Base-by-base conservation (phyloP, 1,140 invertebrate genomes). In the Bombus affinis region DNA sequence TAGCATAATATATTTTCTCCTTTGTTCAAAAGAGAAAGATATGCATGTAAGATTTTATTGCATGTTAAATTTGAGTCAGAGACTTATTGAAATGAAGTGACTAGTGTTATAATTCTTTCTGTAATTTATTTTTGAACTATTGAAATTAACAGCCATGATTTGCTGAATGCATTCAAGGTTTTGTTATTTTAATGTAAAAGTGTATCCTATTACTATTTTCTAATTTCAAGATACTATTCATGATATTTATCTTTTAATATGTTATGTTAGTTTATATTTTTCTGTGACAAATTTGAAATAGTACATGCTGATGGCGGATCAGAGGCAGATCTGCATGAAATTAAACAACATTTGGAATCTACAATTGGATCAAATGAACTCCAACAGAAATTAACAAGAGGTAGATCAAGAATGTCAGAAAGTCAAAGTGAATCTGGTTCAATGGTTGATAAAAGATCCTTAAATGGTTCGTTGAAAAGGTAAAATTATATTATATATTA, bases 331-430 rank as follows among this genome's bases (percentile, higher is more conserved):
- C 94, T 98, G 68, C 96, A 97, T 85, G 97, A 97, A 93, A 96
- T 98, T 59, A 97, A 98, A 93, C 96, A 97, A 83, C 97, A 97
- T 85, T 94, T 98, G 32, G 97, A 97, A 90, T 96, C 94, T 70
- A 97, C 96, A 81, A 95, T 97, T 4, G 96, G 97, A 44, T 93
- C 94, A 5, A 95, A 95, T 44, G 97, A 97, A 92, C 95, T 98
- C 79, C 95, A 96, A 76, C 96, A 96, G 87, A 97, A 97, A 92
- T 95, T 97, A 68, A 96, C 96, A 86, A 95, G 96, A 83, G 96
- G 95, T 73, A 95, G 95, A 81, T 94, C 95, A n/a, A 94, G 94
- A 89, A 91, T 96, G 42, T 97, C 96, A 1, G 96, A 96, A 87
- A 97, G 96, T 85, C 92, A 96, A 15, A 97, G 96, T 13, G 97